phyloP scores from a whole-genome alignment of 2,888 invertebrate species.

The Biston betularia region DNA sequence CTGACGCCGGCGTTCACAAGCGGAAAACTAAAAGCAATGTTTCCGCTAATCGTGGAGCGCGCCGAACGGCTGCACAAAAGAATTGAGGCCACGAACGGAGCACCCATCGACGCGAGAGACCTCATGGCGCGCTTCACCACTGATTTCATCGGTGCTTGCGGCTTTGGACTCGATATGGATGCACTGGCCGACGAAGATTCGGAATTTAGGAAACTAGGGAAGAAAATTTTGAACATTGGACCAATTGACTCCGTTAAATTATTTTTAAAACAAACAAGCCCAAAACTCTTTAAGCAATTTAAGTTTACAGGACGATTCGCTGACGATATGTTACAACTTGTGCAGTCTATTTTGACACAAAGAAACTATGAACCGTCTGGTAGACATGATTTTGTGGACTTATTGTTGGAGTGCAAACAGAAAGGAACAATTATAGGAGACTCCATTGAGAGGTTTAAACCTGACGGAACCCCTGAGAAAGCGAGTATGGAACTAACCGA shows the following conservation, averaged over 20 bases:
- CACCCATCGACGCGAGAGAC: slow-evolving; percentile 60
- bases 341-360: slow-evolving; percentile 57
- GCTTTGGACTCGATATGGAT: slow-evolving; percentile 64
- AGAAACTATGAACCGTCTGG: slow-evolving; percentile 60
- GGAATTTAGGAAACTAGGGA: slow-evolving; percentile 59
- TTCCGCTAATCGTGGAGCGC: slow-evolving; percentile 64
- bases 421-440: slow-evolving; percentile 60
- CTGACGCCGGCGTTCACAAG: slow-evolving; percentile 68
- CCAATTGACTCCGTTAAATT: slow-evolving; percentile 45
- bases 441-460: slow-evolving; percentile 57
- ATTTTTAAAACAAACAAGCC: slow-evolving; percentile 57
- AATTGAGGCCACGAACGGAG: slow-evolving; percentile 47
- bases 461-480: slow-evolving; percentile 56
- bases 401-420: slow-evolving; percentile 59
- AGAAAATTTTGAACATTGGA: slow-evolving; percentile 54
- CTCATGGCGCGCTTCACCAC: slow-evolving; percentile 71
- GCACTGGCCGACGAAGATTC: slow-evolving; percentile 63
- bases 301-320: slow-evolving; percentile 54
- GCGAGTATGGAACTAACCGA: slow-evolving; percentile 56
- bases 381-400: slow-evolving; percentile 67
- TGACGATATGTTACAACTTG: slow-evolving; percentile 52
- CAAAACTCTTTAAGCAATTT: slow-evolving; percentile 49
- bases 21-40: slow-evolving; percentile 69
- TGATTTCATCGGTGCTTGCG: slow-evolving; percentile 69
- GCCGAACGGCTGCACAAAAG: slow-evolving; percentile 59